These are phyloP conservation scores for Papilio demoleus DNA, from an alignment of 2,888 invertebrate genomes.

Conservation along the genomic window DNA sequence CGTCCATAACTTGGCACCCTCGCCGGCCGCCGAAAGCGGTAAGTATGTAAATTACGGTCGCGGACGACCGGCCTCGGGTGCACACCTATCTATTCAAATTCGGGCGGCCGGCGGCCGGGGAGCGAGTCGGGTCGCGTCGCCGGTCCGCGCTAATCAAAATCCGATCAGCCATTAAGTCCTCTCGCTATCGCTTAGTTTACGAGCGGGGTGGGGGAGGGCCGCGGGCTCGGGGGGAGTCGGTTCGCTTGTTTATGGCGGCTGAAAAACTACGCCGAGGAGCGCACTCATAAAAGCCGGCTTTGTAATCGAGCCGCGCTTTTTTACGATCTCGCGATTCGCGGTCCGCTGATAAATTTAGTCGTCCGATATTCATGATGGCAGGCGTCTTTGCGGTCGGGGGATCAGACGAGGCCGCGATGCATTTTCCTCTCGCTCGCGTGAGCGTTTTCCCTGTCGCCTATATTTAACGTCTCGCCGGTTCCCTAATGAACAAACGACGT, in stretches of 20 bases:
- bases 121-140: conserved; percentile 74
- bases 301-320: conserved; percentile 81
- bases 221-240: conserved; percentile 52
- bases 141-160: conserved; percentile 83
- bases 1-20: conserved; percentile 80
- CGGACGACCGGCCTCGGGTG: conserved; percentile 78
- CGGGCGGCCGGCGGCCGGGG: conserved; percentile 58
- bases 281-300: conserved; percentile 70
- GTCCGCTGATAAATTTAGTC: conserved; percentile 72
- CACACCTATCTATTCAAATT: conserved; percentile 84
- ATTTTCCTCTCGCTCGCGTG: conserved; percentile 46
- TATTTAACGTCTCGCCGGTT: conserved; percentile 47
- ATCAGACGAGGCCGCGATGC: conserved; percentile 44
- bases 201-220: conserved; percentile 64
- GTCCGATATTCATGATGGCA: conserved; percentile 63
- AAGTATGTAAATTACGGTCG: conserved; percentile 84
- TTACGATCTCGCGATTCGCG: conserved; percentile 23
- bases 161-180: conserved; percentile 84
- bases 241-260: conserved; percentile 81
- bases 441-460: conserved; percentile 46
- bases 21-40: conserved; percentile 79
- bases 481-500: conserved; percentile 50
- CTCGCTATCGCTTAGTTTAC: conserved; percentile 83
- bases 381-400: conserved; percentile 45
- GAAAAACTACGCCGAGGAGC: conserved; percentile 75